Evolutionary conservation across 1,140 invertebrate genomes (phyloP), one percentile per base, ranked within the genome.

Genomic region (Drosophila orena): DNA sequence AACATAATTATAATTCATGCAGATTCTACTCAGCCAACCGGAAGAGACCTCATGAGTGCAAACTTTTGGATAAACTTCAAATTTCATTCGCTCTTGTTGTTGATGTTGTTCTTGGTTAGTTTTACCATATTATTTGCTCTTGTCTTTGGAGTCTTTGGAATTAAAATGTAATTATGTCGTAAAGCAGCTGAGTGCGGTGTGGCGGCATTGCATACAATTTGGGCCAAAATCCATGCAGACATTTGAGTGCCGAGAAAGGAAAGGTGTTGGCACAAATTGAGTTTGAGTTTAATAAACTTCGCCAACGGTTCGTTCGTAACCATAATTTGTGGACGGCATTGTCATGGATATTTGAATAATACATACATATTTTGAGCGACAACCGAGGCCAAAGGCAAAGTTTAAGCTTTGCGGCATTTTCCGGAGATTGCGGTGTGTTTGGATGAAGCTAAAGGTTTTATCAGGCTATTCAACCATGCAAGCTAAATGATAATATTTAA

Each of bases 1-100:
- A 86, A 83, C 72, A 89, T 86, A 86, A 86, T 88, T 86, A 86
- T 88, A 83, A 86, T 86, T 88, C 83, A 86, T 86, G 83, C 83
- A 79, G 83, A 86, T 88, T 86, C 71, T 52, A 59, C 70, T 44
- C 75, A 55, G 62, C 58, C 78, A 71, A 57, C 60, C 46, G 57
- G 53, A 66, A 76, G 60, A 58, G 46, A 52, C 46, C 71, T 75
- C 78, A 81, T 69, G 66, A 72, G 73, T 81, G 74, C 54, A 88
- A 88, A 88, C 68, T 88, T 86, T 86, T 44, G 42, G 69, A 88
- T 78, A 77, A 77, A 86, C 57, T 86, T 88, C 60, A 79, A 71
- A 70, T 40, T 70, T 68, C 35, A 74, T 55, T 76, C 69, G 37
- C 5, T 38, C 11, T 61, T 65, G 69, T 71, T 81, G 60, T 78